Evolutionary conservation across 1,140 invertebrate genomes (phyloP), one percentile per base, ranked within the genome.

Genomic region (Zaprionus tsacasi): DNA sequence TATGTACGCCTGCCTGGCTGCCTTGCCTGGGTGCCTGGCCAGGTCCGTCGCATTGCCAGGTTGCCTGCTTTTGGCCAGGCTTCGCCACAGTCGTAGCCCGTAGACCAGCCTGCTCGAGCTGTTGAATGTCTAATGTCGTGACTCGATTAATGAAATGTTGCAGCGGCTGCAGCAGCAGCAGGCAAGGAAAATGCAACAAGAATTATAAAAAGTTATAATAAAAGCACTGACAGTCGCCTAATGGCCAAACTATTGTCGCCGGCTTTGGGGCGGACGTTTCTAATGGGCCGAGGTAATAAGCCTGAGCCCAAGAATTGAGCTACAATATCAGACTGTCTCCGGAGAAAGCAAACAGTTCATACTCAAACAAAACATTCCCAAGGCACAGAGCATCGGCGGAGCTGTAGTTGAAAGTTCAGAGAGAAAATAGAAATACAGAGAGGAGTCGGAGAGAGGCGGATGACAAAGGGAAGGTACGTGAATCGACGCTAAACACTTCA

Each of bases 81-180:
- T 12, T 40, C 13, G 25, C 15, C 57, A 25, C 21, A 15, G 57
- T 15, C 6, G n/a, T 56, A 64, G 65, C 65, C 76, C 30, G 21
- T 25, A 30, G 27, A 30, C 27, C 27, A 30, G 27, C 25, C 67
- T 52, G 40, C 15, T n/a, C 38, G 58, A 71, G 73, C 83, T 88
- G 83, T 81, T 87, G 85, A 87, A 87, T 87, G 85, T 85, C 85
- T 89, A 88, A 88, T 89, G 83, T 88, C 83, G 83, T 88, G 83
- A 88, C 83, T 88, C 83, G 83, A 89, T 88, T 88, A 88, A 88
- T 88, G 83, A 88, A 88, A 88, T 89, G 85, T 83, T 88, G 80
- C 78, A 50, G 17, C 45, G 21, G 50, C 64, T 12, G 52, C 58
- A 63, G 21, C 30, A 25, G 17, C 56, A 67, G 17, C 25, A 68